Conservation (phyloP, 1,140 invertebrate species). For the Leptopilina clavipes region DNA sequence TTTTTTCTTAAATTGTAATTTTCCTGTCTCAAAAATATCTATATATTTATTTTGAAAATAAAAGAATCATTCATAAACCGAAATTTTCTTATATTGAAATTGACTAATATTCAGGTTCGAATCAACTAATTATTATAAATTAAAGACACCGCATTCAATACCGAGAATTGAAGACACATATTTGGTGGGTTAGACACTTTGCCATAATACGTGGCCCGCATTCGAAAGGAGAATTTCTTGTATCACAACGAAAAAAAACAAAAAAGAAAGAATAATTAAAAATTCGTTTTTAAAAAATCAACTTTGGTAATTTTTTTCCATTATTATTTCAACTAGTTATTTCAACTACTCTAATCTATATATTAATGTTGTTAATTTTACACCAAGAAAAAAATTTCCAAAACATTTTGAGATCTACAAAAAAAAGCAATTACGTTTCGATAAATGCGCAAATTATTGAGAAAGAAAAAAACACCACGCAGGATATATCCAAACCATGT, state of each 20-base stretch:
- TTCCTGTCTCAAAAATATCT: too few species aligned
- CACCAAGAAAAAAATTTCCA: background rate
- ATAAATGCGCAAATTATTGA: too few species aligned
- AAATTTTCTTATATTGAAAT: slow-evolving; percentile 4
- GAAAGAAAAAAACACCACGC: too few species aligned
- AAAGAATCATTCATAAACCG: background rate
- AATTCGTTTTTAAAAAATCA: too few species aligned
- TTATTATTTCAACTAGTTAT: too few species aligned
- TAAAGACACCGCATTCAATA: slow-evolving; percentile 6
- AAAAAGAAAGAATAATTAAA: too few species aligned
- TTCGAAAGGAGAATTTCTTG: background rate
- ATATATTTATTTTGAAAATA: background rate
- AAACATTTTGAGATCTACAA: background rate
- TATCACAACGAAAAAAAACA: background rate
- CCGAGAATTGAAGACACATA: slow-evolving; percentile 8
- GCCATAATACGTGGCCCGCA: background rate
- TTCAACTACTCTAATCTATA: too few species aligned
- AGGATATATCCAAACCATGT: background rate
- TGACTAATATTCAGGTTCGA: slow-evolving; percentile 47
- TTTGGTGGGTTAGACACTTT: slow-evolving; percentile 2
- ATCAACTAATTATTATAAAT: slow-evolving; percentile 1
- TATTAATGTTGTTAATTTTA: too few species aligned
- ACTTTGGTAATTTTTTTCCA: too few species aligned
- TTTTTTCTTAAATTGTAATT: too few species aligned
- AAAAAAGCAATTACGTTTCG: background rate